phyloP scores from a whole-genome alignment of 2,113 vertebrate genomes.

The Lethenteron camtschaticum region DNA sequence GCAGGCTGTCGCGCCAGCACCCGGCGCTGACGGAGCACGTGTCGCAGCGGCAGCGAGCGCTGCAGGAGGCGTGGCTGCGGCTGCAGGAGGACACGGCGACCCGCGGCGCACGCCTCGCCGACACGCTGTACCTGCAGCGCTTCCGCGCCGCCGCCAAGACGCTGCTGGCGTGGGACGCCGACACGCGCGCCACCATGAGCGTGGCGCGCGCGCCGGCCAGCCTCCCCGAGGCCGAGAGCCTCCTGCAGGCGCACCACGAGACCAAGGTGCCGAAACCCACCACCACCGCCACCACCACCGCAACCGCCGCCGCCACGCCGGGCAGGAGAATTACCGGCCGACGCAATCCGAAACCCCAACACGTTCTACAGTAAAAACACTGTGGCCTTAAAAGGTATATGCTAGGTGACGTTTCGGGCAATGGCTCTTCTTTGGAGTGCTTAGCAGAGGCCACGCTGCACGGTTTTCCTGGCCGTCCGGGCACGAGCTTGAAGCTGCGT shows the following conservation, averaged over 20 bases:
- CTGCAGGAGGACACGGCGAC: slow-evolving; percentile 38
- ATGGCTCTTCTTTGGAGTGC: no score
- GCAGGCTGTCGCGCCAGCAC: slow-evolving; percentile 20
- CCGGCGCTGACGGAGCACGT: slow-evolving; percentile 28
- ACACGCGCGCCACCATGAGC: slow-evolving; percentile 27
- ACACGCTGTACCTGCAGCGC: slow-evolving; percentile 27
- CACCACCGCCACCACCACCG: background rate
- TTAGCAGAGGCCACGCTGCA: no score
- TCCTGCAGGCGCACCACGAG: slow-evolving; percentile 39
- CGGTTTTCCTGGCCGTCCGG: no score
- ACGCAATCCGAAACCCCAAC: background rate
- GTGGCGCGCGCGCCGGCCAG: slow-evolving; percentile 25
- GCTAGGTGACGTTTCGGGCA: no score
- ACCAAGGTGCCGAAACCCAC: slow-evolving; percentile 27
- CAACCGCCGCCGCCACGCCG: background rate
- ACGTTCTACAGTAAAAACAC: no score
- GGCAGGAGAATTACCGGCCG: background rate
- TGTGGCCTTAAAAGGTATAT: no score
- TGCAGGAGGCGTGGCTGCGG: slow-evolving; percentile 27
- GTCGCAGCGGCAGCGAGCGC: slow-evolving; percentile 30
- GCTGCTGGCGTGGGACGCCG: slow-evolving; percentile 32
- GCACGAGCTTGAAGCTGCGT: no score
- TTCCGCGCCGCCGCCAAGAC: slow-evolving; percentile 39
- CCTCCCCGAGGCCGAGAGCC: slow-evolving; percentile 23
- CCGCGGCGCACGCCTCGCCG: slow-evolving; percentile 9